These are phyloP conservation scores for Brachionus rotundiformis DNA, from an alignment of 1,140 invertebrate genomes.

Conservation along the genomic window DNA sequence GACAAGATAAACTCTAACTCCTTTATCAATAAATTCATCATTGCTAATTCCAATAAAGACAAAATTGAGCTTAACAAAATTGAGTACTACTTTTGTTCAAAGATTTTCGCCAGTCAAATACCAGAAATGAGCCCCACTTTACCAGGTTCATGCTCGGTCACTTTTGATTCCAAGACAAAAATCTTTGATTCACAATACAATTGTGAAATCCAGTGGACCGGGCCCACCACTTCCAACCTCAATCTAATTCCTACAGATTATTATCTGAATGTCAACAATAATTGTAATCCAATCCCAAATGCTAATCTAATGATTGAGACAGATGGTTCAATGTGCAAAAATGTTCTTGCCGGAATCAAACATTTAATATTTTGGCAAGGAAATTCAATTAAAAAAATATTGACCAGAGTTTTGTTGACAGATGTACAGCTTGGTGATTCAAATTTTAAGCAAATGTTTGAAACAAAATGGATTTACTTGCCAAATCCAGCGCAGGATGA, in stretches of 20 bases:
- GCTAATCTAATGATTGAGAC: not conserved
- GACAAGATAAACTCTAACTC: not conserved
- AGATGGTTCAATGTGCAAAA: not conserved
- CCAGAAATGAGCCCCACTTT: not conserved
- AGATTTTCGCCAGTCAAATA: not conserved
- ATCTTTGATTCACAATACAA: not conserved
- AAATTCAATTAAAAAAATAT: not conserved
- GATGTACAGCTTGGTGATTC: not conserved
- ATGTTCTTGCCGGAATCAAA: not conserved
- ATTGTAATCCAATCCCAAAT: not conserved
- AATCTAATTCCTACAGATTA: not conserved
- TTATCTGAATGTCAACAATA: not conserved
- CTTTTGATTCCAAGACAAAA: not conserved
- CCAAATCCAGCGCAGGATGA: not conserved
- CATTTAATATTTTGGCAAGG: slow-evolving; percentile 36
- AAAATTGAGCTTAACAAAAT: not conserved
- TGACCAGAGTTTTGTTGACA: slow-evolving; percentile 5
- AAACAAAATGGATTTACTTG: slow-evolving; percentile 44
- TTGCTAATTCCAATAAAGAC: slow-evolving; percentile 24
- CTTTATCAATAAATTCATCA: not conserved
- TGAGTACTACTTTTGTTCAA: slow-evolving; percentile 17
- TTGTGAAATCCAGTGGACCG: not conserved
- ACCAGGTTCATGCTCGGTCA: not conserved
- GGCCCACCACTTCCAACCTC: not conserved
- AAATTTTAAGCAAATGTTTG: slow-evolving; percentile 48